Conservation (phyloP, 2,888 invertebrate species). For the Brachycybe producta region DNA sequence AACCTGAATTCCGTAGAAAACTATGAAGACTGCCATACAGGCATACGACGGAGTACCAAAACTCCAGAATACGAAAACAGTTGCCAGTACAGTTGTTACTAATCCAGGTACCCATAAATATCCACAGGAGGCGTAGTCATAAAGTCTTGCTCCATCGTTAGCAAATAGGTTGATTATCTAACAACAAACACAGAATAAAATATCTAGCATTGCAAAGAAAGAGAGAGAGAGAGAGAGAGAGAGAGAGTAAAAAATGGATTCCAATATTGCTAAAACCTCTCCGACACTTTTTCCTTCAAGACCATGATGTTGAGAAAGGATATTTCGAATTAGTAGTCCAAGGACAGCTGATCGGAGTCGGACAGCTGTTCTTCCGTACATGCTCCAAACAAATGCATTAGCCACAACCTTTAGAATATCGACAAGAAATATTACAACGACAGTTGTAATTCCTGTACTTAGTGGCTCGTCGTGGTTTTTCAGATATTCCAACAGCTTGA, state of each 20-base stretch:
- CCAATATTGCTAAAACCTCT: too few relatives aligned
- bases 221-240: too few relatives aligned
- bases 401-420: constrained; percentile 39
- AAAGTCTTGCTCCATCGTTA: constrained; percentile 43
- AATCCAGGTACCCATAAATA: constrained; percentile 44
- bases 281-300: constrained; percentile 40
- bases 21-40: constrained; percentile 39
- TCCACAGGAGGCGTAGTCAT: constrained; percentile 40
- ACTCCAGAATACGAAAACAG: constrained; percentile 39
- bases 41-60: constrained; percentile 42
- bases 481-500: constrained; percentile 36
- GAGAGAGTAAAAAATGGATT: too few relatives aligned
- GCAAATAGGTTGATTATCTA: constrained; percentile 45
- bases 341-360: constrained; percentile 33
- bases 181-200: too few relatives aligned
- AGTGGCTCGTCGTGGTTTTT: constrained; percentile 33
- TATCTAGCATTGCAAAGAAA: too few relatives aligned
- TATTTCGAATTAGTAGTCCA: constrained; percentile 35
- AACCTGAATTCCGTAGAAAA: constrained; percentile 45
- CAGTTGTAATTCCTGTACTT: constrained; percentile 38
- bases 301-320: constrained; percentile 33
- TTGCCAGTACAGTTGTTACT: constrained; percentile 37
- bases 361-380: constrained; percentile 38
- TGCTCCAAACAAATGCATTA: constrained; percentile 40
- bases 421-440: constrained; percentile 34